phyloP scores from a whole-genome alignment of 2,113 vertebrate species.

The Phylloscopus trochilus region DNA sequence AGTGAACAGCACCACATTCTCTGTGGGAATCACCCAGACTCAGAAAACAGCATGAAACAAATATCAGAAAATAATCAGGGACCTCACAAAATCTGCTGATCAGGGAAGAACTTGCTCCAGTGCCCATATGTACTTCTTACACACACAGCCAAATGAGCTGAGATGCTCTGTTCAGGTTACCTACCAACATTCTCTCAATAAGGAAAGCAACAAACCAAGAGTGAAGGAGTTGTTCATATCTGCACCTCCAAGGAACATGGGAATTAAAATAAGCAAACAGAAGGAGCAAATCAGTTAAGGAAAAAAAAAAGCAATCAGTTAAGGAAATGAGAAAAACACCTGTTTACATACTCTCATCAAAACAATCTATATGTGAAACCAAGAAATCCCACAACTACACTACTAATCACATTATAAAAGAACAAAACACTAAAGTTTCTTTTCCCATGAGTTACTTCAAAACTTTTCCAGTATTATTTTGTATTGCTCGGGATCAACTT shows the following conservation, averaged over 20 bases:
- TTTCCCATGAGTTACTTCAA: not conserved
- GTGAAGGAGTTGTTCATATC: fast-evolving
- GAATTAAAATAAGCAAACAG: not conserved
- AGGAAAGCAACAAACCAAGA: not conserved
- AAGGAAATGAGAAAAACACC: not conserved
- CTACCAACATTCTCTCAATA: not conserved
- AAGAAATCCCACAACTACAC: not conserved
- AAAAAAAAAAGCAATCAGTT: not conserved
- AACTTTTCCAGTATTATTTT: not conserved
- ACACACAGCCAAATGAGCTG: not conserved
- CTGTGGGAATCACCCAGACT: not conserved
- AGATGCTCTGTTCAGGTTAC: not conserved
- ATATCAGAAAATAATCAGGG: not conserved
- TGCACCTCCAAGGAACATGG: fast-evolving
- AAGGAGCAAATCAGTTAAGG: not conserved
- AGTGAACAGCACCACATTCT: not conserved
- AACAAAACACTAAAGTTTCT: not conserved
- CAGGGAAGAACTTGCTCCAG: not conserved
- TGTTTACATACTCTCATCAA: not conserved
- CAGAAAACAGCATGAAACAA: not conserved
- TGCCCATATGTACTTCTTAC: fast-evolving
- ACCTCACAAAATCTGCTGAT: not conserved
- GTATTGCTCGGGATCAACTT: not conserved
- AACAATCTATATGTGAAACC: not conserved
- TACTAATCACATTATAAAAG: not conserved